phyloP scores from a whole-genome alignment of 1,140 invertebrate genomes.

The Brachionus plicatilis region DNA sequence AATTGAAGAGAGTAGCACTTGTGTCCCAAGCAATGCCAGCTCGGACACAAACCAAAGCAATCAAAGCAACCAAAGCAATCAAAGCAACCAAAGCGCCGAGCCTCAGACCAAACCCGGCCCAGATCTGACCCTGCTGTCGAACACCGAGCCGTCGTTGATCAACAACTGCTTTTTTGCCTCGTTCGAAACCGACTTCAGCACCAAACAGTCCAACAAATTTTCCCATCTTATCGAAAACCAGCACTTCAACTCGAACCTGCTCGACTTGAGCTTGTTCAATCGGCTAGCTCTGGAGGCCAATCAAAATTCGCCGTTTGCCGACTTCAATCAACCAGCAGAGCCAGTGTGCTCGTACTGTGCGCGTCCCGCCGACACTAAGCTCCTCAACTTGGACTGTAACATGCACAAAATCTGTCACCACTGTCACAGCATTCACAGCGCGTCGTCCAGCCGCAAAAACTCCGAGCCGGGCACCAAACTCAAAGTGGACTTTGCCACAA shows the following conservation, averaged over 20 bases:
- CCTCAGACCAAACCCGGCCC: neutral
- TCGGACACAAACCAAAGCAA: neutral
- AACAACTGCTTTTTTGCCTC: constrained; percentile 7
- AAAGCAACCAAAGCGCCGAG: neutral
- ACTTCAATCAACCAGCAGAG: neutral
- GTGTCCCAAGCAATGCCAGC: neutral
- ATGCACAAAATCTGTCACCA: constrained; percentile 4
- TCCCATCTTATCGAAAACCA: neutral
- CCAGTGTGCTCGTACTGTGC: neutral
- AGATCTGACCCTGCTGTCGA: neutral
- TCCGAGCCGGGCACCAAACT: neutral
- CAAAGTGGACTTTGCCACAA: neutral
- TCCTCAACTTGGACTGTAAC: neutral
- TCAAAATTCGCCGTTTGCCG: neutral
- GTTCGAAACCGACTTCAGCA: neutral
- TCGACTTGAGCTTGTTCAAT: constrained; percentile 5
- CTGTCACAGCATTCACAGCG: neutral
- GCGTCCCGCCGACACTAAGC: neutral
- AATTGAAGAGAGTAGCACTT: neutral
- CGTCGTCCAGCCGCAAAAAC: constrained; percentile 19
- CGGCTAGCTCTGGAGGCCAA: neutral
- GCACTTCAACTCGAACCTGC: neutral
- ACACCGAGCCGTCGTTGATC: neutral
- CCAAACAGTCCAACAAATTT: neutral
- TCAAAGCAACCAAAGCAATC: too few species aligned